Conservation (phyloP, 1,140 invertebrate species). For the Acyrthosiphon pisum region DNA sequence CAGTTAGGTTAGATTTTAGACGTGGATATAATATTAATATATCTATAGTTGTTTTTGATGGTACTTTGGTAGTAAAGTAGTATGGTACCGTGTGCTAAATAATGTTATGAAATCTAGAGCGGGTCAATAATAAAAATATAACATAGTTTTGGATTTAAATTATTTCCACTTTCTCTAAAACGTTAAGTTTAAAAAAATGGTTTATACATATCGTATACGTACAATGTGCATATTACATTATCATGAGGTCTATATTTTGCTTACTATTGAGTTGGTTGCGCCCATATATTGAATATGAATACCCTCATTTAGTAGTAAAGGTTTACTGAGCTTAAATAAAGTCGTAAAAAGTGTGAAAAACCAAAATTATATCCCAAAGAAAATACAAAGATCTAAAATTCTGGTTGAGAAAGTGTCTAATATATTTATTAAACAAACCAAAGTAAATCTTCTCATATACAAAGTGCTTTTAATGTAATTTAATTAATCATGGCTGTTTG, state of each 20-base stretch:
- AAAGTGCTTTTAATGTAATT: slow-evolving; percentile 12
- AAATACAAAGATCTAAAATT: not conserved
- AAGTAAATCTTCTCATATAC: slow-evolving; percentile 7
- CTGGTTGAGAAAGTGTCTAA: not conserved
- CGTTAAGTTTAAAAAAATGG: not conserved
- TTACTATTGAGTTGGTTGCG: not conserved
- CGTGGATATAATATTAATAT: not conserved
- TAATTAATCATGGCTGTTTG: slow-evolving; percentile 11
- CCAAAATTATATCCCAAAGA: not conserved
- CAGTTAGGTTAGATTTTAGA: not conserved
- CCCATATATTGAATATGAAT: not conserved
- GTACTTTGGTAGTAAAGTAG: no score
- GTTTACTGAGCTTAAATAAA: not conserved
- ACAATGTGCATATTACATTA: no score
- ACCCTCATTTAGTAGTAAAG: not conserved
- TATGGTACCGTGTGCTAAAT: not conserved
- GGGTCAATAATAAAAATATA: no score
- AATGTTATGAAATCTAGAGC: not conserved
- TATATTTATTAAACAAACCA: not conserved
- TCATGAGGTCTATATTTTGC: not conserved
- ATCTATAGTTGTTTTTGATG: not conserved
- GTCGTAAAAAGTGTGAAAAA: not conserved
- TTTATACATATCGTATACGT: not conserved
- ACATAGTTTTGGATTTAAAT: not conserved
- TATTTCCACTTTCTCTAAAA: not conserved